Percentiles rank a stretch among this genome's conserved stretches.
Evolutionary conservation across 2,797 vertebrate species (phyloP).

Genomic region (Linurgus olivaceus): DNA sequence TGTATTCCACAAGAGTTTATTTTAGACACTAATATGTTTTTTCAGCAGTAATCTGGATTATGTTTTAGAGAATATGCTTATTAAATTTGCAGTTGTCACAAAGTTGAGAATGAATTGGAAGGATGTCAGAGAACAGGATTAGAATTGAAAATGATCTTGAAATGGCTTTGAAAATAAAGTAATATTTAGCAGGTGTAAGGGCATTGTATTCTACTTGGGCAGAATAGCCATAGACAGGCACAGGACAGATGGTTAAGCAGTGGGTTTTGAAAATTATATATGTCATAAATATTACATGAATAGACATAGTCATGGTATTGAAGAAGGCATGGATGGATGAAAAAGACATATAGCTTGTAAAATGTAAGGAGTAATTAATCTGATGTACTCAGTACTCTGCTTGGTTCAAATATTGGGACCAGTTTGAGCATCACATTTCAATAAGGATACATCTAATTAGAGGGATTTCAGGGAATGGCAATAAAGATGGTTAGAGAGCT

Average conservation of each 20-base stretch:
- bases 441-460: not conserved
- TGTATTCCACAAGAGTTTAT: not conserved
- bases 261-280: not conserved
- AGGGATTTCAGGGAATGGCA: not conserved
- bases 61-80: not conserved
- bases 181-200: not conserved
- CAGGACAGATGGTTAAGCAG: not conserved
- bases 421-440: not conserved
- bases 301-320: not conserved
- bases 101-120: not conserved
- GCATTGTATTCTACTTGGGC: not conserved
- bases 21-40: not conserved
- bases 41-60: not conserved
- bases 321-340: not conserved
- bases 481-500: not conserved
- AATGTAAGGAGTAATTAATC: not conserved
- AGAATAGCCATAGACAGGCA: not conserved
- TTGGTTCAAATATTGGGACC: not conserved
- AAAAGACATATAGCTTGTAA: not conserved
- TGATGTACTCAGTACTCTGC: not conserved
- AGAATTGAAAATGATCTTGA: not conserved
- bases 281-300: not conserved
- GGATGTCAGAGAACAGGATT: not conserved
- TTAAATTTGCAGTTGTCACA: not conserved
- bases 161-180: not conserved